Percentiles rank a stretch among this genome's conserved stretches.
phyloP scores from a whole-genome alignment of 2,888 invertebrate genomes.

The Scaptomyza tumidula region DNA sequence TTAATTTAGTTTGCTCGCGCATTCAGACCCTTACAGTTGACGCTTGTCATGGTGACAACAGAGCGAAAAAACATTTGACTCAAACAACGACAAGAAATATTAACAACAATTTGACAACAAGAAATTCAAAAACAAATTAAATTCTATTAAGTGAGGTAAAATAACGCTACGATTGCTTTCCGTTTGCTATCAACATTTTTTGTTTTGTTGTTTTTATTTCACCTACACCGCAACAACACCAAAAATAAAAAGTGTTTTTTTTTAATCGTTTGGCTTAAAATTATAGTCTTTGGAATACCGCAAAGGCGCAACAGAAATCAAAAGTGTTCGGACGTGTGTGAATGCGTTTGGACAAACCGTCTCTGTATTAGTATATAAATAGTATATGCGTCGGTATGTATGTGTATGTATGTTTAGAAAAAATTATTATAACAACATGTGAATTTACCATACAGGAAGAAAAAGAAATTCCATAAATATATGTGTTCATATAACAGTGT shows the following conservation, averaged over 20 bases:
- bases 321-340: conserved; percentile 28
- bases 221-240: not conserved
- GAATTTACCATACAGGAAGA: conserved; percentile 3
- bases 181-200: conserved; percentile 15
- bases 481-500: not conserved
- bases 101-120: conserved; percentile 11
- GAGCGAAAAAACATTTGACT: conserved; percentile 14
- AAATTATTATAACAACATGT: conserved; percentile 6
- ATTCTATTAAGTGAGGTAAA: conserved; percentile 34
- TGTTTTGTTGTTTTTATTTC: not conserved
- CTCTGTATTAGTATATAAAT: not conserved
- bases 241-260: not conserved
- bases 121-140: conserved; percentile 3
- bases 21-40: conserved; percentile 65
- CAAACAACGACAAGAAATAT: conserved; percentile 14
- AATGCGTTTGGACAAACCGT: not conserved
- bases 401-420: not conserved
- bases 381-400: not conserved
- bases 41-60: conserved; percentile 21
- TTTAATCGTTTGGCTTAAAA: not conserved
- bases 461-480: not conserved
- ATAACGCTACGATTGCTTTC: conserved; percentile 4
- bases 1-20: conserved; percentile 72
- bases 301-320: conserved; percentile 20
- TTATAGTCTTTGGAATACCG: conserved; percentile 1